Percentiles rank a stretch among this genome's conserved stretches.
Conservation (phyloP, 1,140 invertebrate species). For the Probaryconus sp. region DNA sequence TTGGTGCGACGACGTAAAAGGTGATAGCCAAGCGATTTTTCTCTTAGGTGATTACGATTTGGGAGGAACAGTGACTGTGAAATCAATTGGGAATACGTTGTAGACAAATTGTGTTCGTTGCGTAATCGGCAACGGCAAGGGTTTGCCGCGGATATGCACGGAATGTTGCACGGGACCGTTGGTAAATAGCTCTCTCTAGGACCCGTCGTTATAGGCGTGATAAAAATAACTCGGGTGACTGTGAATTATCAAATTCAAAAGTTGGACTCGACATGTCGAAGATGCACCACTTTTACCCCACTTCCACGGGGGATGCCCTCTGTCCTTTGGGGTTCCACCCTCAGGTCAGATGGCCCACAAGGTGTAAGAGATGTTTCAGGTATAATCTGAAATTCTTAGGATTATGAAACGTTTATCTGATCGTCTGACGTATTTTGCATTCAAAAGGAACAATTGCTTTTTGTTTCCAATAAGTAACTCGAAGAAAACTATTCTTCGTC, state of each 20-base stretch:
- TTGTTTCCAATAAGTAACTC: too few species aligned
- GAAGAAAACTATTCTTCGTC: too few species aligned
- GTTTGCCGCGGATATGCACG: slow-evolving; percentile 20
- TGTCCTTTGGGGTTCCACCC: slow-evolving; percentile 96
- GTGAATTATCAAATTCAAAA: neutral
- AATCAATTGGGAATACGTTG: neutral
- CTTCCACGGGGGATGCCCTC: slow-evolving; percentile 89
- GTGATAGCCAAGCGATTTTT: neutral
- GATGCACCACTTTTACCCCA: slow-evolving; percentile 90
- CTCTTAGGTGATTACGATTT: neutral
- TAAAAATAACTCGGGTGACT: neutral
- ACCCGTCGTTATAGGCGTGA: neutral
- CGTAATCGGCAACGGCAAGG: slow-evolving; percentile 37
- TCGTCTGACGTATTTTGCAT: too few species aligned
- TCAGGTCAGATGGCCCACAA: slow-evolving; percentile 93
- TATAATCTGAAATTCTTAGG: slow-evolving; percentile 65
- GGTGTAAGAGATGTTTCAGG: slow-evolving; percentile 95
- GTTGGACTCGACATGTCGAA: slow-evolving; percentile 50
- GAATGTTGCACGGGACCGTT: too few species aligned
- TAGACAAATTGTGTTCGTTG: slow-evolving; percentile 3
- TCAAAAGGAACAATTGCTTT: too few species aligned
- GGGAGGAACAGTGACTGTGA: too few species aligned
- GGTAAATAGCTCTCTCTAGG: too few species aligned
- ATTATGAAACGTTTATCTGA: slow-evolving; percentile 22
- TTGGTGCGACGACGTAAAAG: neutral